phyloP scores from a whole-genome alignment of 2,888 invertebrate genomes.

The Marronus borbonicus region DNA sequence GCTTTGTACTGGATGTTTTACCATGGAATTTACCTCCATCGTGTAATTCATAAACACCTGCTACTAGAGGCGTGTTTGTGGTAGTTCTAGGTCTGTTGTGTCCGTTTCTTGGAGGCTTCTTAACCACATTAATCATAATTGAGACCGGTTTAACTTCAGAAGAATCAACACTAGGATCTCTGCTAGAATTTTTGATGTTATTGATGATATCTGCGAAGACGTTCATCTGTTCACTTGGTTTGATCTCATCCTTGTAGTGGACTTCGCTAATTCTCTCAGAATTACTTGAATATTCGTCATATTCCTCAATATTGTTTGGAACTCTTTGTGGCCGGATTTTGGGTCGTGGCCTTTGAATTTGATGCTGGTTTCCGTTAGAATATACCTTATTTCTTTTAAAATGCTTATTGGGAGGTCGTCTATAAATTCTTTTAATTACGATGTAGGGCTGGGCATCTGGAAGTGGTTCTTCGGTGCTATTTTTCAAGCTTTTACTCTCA shows the following conservation, averaged over 20 bases:
- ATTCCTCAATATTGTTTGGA: background rate
- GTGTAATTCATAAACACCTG: background rate
- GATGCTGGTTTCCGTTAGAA: background rate
- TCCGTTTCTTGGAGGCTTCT: background rate
- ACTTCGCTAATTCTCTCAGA: slow-evolving; percentile 62
- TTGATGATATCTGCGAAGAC: slow-evolving; percentile 72
- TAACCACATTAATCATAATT: slow-evolving; percentile 2
- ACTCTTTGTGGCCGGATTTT: too few relatives aligned
- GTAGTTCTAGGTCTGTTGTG: background rate
- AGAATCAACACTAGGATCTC: slow-evolving; percentile 13
- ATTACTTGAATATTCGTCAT: background rate
- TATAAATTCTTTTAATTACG: slow-evolving; percentile 35
- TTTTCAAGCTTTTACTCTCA: slow-evolving; percentile 9
- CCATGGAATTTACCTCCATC: background rate
- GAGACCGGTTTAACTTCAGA: slow-evolving; percentile 23
- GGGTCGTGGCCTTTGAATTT: background rate
- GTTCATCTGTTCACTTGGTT: slow-evolving; percentile 69
- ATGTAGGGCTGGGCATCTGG: slow-evolving; percentile 51
- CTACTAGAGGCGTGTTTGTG: background rate
- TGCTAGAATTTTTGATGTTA: slow-evolving; percentile 67
- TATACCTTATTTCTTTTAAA: background rate
- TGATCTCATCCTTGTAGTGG: slow-evolving; percentile 68
- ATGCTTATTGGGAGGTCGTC: background rate
- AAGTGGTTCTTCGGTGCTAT: slow-evolving; percentile 47
- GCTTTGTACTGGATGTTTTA: background rate